phyloP scores from a whole-genome alignment of 2,888 invertebrate genomes.

The Invenusta paracnida region DNA sequence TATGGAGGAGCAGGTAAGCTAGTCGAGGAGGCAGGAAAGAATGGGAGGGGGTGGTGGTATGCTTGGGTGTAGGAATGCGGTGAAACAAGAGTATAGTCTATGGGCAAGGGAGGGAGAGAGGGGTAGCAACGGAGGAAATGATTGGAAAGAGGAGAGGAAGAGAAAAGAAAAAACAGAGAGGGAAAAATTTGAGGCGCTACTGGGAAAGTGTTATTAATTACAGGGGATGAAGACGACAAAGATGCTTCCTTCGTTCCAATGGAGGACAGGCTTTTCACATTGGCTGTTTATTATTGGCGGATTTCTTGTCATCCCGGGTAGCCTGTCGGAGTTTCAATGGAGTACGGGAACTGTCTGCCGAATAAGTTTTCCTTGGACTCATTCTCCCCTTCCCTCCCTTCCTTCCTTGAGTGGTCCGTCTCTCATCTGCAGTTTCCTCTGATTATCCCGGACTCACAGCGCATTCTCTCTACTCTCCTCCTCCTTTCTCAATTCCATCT shows the following conservation, averaged over 20 bases:
- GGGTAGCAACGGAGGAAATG: neutral
- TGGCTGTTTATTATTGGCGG: conserved; percentile 26
- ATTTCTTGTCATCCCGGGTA: conserved; percentile 22
- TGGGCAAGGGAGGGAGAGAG: neutral
- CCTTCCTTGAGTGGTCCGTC: conserved; percentile 19
- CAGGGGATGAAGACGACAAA: conserved; percentile 26
- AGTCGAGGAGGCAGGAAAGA: too few relatives aligned
- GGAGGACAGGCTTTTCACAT: neutral
- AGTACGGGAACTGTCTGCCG: neutral
- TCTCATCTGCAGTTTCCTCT: neutral
- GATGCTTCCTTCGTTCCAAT: conserved; percentile 23
- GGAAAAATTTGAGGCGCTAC: neutral
- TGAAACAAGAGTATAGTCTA: too few relatives aligned
- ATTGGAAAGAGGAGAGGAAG: conserved; percentile 7
- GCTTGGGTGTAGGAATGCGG: too few relatives aligned
- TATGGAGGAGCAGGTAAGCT: too few relatives aligned
- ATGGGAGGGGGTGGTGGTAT: too few relatives aligned
- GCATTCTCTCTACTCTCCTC: too few relatives aligned
- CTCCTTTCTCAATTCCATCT: too few relatives aligned
- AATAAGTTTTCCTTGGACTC: neutral
- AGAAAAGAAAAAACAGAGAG: neutral
- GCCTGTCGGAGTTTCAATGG: neutral
- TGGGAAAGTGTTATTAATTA: conserved; percentile 29
- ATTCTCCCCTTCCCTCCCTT: neutral
- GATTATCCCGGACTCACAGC: neutral